These are phyloP conservation scores for Craterocephalus amniculus DNA, from an alignment of 2,797 vertebrate species.

Conservation along the genomic window DNA sequence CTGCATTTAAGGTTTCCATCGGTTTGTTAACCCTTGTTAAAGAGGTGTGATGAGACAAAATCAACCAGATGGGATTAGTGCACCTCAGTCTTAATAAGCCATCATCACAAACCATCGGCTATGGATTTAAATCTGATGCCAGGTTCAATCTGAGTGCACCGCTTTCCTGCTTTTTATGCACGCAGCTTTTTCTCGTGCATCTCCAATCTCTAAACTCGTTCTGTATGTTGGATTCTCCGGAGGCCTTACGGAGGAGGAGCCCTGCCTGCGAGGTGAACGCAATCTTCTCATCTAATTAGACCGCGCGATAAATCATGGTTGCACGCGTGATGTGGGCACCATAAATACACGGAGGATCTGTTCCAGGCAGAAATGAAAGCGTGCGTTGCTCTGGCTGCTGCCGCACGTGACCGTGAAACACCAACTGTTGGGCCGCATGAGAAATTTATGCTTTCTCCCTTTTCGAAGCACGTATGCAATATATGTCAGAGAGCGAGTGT, in stretches of 20 bases:
- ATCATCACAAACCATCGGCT: not conserved
- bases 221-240: not conserved
- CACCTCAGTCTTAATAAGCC: not conserved
- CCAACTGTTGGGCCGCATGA: conserved; percentile 65
- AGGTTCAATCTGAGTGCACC: not conserved
- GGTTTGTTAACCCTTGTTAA: conserved; percentile 11
- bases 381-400: conserved; percentile 53
- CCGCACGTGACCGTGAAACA: conserved; percentile 67
- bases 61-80: not conserved
- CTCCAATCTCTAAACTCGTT: conserved; percentile 21
- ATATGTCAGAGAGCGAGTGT: conserved; percentile 53
- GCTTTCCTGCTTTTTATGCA: not conserved
- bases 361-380: conserved; percentile 68
- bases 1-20: conserved; percentile 41
- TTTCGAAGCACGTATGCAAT: conserved; percentile 57
- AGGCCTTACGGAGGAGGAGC: conserved; percentile 18
- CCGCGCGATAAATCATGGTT: conserved; percentile 35
- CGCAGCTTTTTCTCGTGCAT: conserved; percentile 8
- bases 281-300: conserved; percentile 41
- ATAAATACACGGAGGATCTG: conserved; percentile 53
- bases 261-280: conserved; percentile 20
- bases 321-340: conserved; percentile 25
- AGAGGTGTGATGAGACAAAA: not conserved
- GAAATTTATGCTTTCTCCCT: conserved; percentile 67
- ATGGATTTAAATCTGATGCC: not conserved